Evolutionary conservation across 1,140 invertebrate species (phyloP).

Genomic region (Hirudo medicinalis): DNA sequence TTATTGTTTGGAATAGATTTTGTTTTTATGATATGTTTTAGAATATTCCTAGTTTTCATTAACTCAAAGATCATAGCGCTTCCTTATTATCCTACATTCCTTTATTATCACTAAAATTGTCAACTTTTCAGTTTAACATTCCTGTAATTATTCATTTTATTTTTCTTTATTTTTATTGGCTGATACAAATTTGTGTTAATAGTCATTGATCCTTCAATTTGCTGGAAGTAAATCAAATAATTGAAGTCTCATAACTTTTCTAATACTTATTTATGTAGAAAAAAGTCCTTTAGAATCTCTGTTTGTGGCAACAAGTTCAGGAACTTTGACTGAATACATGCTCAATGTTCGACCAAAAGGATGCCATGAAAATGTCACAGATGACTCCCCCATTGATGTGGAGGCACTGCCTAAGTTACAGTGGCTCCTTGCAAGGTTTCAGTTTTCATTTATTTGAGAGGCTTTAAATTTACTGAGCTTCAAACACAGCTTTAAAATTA

Average conservation of each 20-base stretch:
- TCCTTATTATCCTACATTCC: no score
- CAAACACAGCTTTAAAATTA: neutral
- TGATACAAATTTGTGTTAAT: no score
- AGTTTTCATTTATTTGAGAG: slow-evolving; percentile 27
- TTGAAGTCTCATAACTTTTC: neutral
- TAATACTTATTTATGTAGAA: slow-evolving; percentile 25
- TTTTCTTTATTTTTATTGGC: no score
- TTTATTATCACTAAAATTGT: no score
- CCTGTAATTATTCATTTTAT: no score
- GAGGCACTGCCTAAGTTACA: slow-evolving; percentile 70
- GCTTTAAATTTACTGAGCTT: neutral
- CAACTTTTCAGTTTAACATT: no score
- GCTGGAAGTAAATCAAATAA: slow-evolving; percentile 37
- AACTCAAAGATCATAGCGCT: no score
- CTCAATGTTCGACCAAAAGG: slow-evolving; percentile 60
- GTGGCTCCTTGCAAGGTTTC: slow-evolving; percentile 55
- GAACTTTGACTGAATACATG: slow-evolving; percentile 74
- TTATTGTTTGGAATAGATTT: neutral
- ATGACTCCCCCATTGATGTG: slow-evolving; percentile 76
- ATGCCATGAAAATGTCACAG: slow-evolving; percentile 55
- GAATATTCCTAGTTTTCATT: no score
- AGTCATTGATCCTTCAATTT: neutral
- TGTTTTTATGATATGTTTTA: no score
- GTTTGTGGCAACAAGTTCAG: slow-evolving; percentile 75
- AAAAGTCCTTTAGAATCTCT: slow-evolving; percentile 61